These are phyloP conservation scores for Octonoba sinensis DNA, from an alignment of 2,888 invertebrate species.

Conservation along the genomic window DNA sequence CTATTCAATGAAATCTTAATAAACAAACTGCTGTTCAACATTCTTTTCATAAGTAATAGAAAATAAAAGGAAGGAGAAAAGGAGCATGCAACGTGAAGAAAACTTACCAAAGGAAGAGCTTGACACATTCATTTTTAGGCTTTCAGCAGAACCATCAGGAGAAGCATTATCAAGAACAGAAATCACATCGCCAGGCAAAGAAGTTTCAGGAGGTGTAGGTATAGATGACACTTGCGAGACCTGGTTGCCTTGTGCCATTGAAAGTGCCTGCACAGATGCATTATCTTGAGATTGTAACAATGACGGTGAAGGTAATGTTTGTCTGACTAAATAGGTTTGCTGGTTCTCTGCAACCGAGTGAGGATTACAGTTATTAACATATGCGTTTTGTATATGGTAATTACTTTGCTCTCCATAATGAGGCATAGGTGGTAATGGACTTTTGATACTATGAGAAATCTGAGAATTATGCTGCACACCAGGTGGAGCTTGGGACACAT, in stretches of 20 bases:
- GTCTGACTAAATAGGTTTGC: conserved; percentile 40
- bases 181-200: conserved; percentile 33
- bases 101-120: conserved; percentile 56
- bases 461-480: conserved; percentile 50
- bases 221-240: conserved; percentile 59
- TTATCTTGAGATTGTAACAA: conserved; percentile 33
- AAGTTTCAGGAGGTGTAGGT: conserved; percentile 61
- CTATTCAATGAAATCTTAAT: too few species aligned
- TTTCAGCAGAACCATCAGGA: conserved; percentile 34
- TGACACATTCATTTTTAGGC: conserved; percentile 44
- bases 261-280: conserved; percentile 25
- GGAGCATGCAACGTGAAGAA: neutral
- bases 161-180: conserved; percentile 27
- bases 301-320: conserved; percentile 26
- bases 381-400: conserved; percentile 47
- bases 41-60: too few species aligned
- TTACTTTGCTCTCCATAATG: conserved; percentile 49
- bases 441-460: conserved; percentile 29
- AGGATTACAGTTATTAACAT: conserved; percentile 37
- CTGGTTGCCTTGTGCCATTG: conserved; percentile 35
- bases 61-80: too few species aligned
- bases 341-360: conserved; percentile 31
- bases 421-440: conserved; percentile 57
- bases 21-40: too few species aligned
- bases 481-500: conserved; percentile 31